Conservation (phyloP, 1,140 invertebrate species). For the Tribolium castaneum region DNA sequence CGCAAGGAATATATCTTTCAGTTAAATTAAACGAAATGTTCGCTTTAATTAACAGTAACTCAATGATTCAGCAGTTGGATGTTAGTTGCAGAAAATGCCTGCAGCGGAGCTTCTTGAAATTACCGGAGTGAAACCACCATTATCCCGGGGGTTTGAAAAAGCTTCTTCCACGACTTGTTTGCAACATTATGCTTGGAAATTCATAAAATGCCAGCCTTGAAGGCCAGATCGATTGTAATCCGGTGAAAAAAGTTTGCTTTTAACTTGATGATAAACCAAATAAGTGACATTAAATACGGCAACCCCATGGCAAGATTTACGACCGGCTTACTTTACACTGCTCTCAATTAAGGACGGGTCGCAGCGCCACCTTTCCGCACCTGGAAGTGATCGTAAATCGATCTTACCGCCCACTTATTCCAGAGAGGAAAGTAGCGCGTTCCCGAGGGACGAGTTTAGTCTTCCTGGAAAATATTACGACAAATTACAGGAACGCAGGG, state of each 20-base stretch:
- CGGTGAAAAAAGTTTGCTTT: background rate
- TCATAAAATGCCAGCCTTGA: background rate
- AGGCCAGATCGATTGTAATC: constrained; percentile 5
- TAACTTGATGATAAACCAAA: background rate
- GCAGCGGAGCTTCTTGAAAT: constrained; percentile 18
- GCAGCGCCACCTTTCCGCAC: constrained; percentile 27
- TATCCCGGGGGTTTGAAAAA: background rate
- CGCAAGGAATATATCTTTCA: background rate
- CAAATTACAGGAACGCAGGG: too few relatives aligned
- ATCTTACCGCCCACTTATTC: background rate
- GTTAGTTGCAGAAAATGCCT: constrained; percentile 32
- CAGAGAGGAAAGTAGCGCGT: background rate
- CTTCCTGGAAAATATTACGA: too few relatives aligned
- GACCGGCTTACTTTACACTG: background rate
- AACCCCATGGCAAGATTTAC: constrained; percentile 17
- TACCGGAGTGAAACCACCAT: constrained; percentile 2
- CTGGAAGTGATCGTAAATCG: constrained; percentile 14
- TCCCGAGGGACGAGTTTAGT: background rate
- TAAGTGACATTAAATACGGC: constrained; percentile 15
- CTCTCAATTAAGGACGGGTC: constrained; percentile 17
- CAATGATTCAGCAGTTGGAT: constrained; percentile 22
- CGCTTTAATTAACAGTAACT: constrained; percentile 30
- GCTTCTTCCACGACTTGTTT: background rate
- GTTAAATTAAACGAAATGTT: constrained; percentile 25
- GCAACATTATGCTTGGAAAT: background rate